Base-by-base conservation (phyloP, 2,113 vertebrate species). In the Acanthisitta chloris region DNA sequence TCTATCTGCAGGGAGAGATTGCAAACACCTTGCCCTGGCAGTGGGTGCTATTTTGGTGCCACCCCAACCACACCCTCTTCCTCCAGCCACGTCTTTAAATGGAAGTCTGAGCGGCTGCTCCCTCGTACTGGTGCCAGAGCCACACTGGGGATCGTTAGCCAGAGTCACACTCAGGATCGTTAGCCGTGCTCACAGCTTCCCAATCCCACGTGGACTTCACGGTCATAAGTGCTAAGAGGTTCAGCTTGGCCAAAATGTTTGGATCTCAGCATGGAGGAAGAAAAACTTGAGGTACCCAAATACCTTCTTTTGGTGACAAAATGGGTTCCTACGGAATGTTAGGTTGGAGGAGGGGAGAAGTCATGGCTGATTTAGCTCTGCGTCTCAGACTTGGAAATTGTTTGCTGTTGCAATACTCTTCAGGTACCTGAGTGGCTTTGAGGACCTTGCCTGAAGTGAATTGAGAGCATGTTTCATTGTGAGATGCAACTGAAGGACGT, bases 221-320 rank as follows among this genome's bases (percentile, higher is more conserved):
- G 0, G 25, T 20, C 21, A 2, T 15, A 26, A 49, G 74, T 14
- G 49, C 42, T 24, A 29, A 69, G 58, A 70, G 42, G 34, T 54
- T 81, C 86, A 40, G 38, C 91, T 71, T 54, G 33, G 83, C 71
- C 67, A 81, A 84, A 42, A 93, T 93, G 76, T 42, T 66, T 59
- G 69, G 42, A 78, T 67, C 48, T 24, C 80, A 9, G 72, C 71
- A 81, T 0, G 13, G 64, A 96, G 34, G 33, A 92, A 34, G 61
- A 52, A 57, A 82, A 88, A 43, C 64, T 25, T 97, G 86, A 97
- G 96, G 96, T 97, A 96, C 46, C 24, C 40, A 36, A 71, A 89
- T n/a, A 43, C 12, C 46, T 92, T 93, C 34, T 74, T 92, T 55
- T 51, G 42, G 42, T 66, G 79, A 43, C 77, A 80, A 86, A 28